Base-by-base conservation (phyloP, 2,113 vertebrate genomes). In the Tachysurus vachellii region DNA sequence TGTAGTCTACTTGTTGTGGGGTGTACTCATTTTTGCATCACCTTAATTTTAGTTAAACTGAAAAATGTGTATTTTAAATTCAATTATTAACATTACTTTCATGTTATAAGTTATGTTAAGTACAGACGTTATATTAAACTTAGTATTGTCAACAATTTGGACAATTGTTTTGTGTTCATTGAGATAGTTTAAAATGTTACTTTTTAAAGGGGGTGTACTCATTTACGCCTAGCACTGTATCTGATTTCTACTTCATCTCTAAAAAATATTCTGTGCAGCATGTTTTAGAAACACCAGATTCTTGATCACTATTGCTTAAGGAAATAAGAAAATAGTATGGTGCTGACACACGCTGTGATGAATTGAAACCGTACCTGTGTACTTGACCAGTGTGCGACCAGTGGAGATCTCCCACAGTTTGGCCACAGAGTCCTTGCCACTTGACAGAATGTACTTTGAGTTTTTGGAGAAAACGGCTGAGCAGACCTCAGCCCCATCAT, bases 401-500 rank as follows among this genome's bases (percentile, higher is more conserved):
- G 98, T 99, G 16, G 98, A 99, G 86, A 99, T 99, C 92, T 99
- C 98, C 98, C 98, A 99, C 6, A 99, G 96, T 85, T 98, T 99
- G 71, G 97, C 97, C 90, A 99, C 97, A 0, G 98, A 99, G 95
- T 99, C 98, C 90, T 99, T 99, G 81, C 98, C 98, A 66, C 97
- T 99, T 79, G 98, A 99, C 88, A 99, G 94, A 89, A 99, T 96
- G 88, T 99, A 99, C 85, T 99, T 99, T 36, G 98, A 99, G 90
- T 99, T 99, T 91, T 99, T 99, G 50, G 98, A 99, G 88, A 99
- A 99, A 91, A 99, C 96, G 54, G 97, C 98, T 0, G 98, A 99
- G 89, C 98, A 99, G 70, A 99, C 98, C 93, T 99, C 98, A 0
- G 98, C 98, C 0, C 98, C 98, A 0, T 99, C 98, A 0, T 99